A percentile compares a stretch with the other conserved stretches of the same genome.
These are phyloP conservation scores for Paramuricea clavata DNA, from an alignment of 92 coral and sea anemone genomes.

Conservation along the genomic window DNA sequence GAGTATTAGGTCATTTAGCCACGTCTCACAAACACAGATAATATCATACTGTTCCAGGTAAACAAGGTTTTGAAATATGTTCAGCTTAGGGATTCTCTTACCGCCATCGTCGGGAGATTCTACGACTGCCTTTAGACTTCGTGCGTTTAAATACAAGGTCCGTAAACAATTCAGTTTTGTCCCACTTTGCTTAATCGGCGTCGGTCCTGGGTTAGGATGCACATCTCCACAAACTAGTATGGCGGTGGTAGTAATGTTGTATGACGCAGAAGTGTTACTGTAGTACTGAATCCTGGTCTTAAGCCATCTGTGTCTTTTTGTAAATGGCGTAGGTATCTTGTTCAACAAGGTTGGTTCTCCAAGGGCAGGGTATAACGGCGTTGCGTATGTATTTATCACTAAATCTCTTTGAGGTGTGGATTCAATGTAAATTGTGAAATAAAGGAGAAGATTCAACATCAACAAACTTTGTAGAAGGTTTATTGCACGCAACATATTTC, in stretches of 20 bases:
- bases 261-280: background rate
- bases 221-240: background rate
- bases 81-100: background rate
- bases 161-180: background rate
- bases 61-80: constrained; percentile 12
- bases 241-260: background rate
- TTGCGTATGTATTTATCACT: background rate
- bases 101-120: background rate
- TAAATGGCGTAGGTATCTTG: too few species aligned
- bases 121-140: background rate
- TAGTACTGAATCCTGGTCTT: background rate
- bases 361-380: background rate
- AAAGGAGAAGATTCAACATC: background rate
- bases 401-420: background rate
- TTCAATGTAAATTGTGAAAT: background rate
- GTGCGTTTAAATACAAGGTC: background rate
- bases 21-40: constrained; percentile 43
- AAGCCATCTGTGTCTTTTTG: too few species aligned
- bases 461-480: too few species aligned
- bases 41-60: constrained; percentile 12
- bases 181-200: background rate
- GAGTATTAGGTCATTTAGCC: too few species aligned
- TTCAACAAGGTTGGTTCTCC: background rate
- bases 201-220: constrained; percentile 8
- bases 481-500: too few species aligned